Base-by-base conservation (phyloP, 2,888 invertebrate genomes). In the Thymelicus sylvestris region DNA sequence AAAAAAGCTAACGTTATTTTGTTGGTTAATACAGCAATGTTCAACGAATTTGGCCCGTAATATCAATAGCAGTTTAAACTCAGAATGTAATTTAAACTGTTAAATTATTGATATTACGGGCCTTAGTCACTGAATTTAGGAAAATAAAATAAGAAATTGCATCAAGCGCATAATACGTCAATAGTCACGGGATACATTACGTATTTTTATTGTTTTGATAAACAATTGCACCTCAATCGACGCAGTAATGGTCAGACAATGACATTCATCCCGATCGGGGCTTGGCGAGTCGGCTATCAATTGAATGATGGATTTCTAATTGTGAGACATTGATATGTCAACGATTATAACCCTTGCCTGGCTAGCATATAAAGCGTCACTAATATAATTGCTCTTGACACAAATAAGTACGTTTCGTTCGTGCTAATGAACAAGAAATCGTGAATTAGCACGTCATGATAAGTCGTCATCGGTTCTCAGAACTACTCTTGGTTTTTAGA, bases 231-330 rank as follows among this genome's bases (percentile, higher is more conserved):
- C 19, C 6, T 64, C 52, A 15, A 50, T 44, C 15, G 38, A 52
- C 19, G 38, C 65, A 15, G 41, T 65, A 65, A 65, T 55, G 52
- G 63, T n/a, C 50, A 65, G 31, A 31, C 50, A 50, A 65, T 52
- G 52, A 39, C 52, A 65, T 52, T 65, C 52, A 55, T 41, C 10
- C 65, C 39, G 52, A 65, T 65, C 19, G 38, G 50, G 65, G 65
- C 65, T 52, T 39, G 65, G 41, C 63, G 41, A 61, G 12, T 24
- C 62, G 52, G 48, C 63, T 50, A 64, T 55, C 65, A 65, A 65
- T 65, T 65, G 65, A 50, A 50, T 50, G 63, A 65, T 65, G 65
- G 65, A 52, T 65, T 65, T 65, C 39, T 65, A 65, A 52, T 65
- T 19, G 64, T 52, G 10, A 15, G 65, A 52, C 52, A 52, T 63